Evolutionary conservation across 1,140 invertebrate species (phyloP).

Genomic region (Adelges cooleyi): DNA sequence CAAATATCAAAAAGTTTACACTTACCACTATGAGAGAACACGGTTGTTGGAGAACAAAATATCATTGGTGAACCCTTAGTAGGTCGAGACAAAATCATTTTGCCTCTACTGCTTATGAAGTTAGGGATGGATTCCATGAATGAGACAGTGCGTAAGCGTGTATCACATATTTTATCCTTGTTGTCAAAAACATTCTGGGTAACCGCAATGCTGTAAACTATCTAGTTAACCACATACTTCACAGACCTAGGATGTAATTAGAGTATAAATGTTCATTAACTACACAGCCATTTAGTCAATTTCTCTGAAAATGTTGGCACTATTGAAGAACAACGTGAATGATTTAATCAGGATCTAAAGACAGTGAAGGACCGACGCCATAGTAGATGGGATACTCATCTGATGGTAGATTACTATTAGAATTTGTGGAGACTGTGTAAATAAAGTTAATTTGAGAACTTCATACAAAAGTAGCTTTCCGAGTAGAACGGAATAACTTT

Average conservation of each 20-base stretch:
- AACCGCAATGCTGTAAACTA: neutral
- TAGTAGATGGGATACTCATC: constrained; percentile 33
- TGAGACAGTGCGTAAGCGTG: neutral
- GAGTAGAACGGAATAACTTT: too few relatives aligned
- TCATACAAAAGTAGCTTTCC: neutral
- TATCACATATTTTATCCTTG: neutral
- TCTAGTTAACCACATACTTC: too few relatives aligned
- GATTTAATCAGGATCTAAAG: constrained; percentile 34
- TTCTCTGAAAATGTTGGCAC: constrained; percentile 12
- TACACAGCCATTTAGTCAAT: neutral
- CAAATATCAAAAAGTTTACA: too few relatives aligned
- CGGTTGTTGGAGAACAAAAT: too few relatives aligned
- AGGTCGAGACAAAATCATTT: too few relatives aligned
- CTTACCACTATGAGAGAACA: too few relatives aligned
- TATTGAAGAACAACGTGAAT: constrained; percentile 36
- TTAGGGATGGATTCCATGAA: neutral
- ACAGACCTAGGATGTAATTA: too few relatives aligned
- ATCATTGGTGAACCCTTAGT: too few relatives aligned
- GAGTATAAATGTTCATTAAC: neutral
- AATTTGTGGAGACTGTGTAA: constrained; percentile 32
- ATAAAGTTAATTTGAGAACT: neutral
- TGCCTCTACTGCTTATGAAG: too few relatives aligned
- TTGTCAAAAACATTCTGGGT: neutral
- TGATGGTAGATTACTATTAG: constrained; percentile 36
- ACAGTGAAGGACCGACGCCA: constrained; percentile 35